Conservation (phyloP, 2,888 invertebrate species). For the Lycophotia porphyrea region DNA sequence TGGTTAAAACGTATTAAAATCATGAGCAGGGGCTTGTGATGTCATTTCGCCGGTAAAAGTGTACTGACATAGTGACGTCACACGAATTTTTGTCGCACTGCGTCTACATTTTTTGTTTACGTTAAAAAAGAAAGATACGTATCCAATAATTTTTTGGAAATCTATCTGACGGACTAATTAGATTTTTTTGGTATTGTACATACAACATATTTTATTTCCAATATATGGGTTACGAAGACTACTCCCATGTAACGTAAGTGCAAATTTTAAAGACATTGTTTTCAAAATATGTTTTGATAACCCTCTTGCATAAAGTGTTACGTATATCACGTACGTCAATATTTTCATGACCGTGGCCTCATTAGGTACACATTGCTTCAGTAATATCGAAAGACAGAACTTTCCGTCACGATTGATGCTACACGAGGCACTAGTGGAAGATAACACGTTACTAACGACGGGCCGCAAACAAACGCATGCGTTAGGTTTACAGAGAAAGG, state of each 20-base stretch:
- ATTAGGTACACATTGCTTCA: neutral
- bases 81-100: too few relatives aligned
- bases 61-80: too few relatives aligned
- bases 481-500: neutral
- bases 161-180: too few relatives aligned
- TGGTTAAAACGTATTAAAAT: too few relatives aligned
- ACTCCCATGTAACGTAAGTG: neutral
- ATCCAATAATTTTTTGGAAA: too few relatives aligned
- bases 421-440: conserved; percentile 39
- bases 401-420: neutral
- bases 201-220: neutral
- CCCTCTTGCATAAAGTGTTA: conserved; percentile 4
- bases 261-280: conserved; percentile 6
- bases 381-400: conserved; percentile 5
- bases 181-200: too few relatives aligned
- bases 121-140: too few relatives aligned
- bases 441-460: conserved; percentile 18
- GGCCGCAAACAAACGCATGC: conserved; percentile 14
- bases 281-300: conserved; percentile 26
- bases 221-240: neutral
- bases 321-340: conserved; percentile 25
- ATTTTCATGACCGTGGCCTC: conserved; percentile 35
- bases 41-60: too few relatives aligned
- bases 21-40: too few relatives aligned
- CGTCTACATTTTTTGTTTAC: too few relatives aligned